Conservation (phyloP, 1,140 invertebrate genomes). For the Drosophila seguyi region DNA sequence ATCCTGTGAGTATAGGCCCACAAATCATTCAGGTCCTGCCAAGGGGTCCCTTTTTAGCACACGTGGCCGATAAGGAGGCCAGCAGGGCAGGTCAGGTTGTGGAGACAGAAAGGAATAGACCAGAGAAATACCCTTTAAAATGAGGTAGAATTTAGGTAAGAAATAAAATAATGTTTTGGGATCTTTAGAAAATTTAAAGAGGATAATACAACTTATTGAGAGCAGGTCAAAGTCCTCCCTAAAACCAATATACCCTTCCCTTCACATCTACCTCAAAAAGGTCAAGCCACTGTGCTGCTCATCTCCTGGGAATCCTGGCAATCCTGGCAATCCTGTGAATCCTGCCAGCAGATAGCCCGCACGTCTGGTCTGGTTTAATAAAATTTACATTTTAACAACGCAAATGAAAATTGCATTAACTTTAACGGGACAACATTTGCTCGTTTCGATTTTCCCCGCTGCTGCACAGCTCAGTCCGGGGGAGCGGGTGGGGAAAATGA, state of each 20-base stretch:
- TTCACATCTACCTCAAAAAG: constrained; percentile 14
- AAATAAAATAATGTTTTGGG: not conserved
- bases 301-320: constrained; percentile 6
- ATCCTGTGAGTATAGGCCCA: constrained; percentile 80
- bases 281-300: constrained; percentile 28
- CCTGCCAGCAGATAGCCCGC: constrained; percentile 34
- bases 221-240: not conserved
- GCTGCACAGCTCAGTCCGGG: constrained; percentile 5
- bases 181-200: not conserved
- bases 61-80: constrained; percentile 45
- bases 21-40: constrained; percentile 43
- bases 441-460: constrained; percentile 41
- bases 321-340: not conserved
- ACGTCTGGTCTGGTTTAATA: constrained; percentile 71
- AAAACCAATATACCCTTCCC: not conserved
- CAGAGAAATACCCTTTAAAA: not conserved
- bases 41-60: constrained; percentile 10
- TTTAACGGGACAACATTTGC: constrained; percentile 60
- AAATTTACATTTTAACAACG: constrained; percentile 76
- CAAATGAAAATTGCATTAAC: constrained; percentile 71
- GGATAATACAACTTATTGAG: not conserved
- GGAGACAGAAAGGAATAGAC: not conserved
- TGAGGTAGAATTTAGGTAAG: too few species aligned
- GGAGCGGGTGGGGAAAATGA: constrained; percentile 9
- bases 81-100: not conserved